Evolutionary conservation across 2,797 vertebrate genomes (phyloP), one percentile per base, ranked within the genome.

Genomic region (Anomalospiza imberbis): DNA sequence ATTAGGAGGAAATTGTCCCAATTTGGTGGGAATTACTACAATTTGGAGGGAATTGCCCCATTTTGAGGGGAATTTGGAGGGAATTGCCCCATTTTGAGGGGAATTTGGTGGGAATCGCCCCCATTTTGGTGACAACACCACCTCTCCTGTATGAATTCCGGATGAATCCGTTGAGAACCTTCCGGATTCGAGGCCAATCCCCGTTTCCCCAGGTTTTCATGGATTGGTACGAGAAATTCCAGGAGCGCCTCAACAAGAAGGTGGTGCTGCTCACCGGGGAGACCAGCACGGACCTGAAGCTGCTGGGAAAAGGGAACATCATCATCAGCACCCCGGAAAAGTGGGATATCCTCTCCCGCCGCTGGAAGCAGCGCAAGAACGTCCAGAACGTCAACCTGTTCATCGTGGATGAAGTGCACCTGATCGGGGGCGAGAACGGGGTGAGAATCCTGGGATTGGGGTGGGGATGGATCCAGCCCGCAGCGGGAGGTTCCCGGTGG

Each of bases 321-420:
- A 99, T 99, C 87, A 98, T 99, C 98, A 99, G 99, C 89, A 99
- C 99, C 14, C 99, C 99, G 0, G 99, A 99, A 93, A 99, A 99
- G 84, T 99, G 99, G 99, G 99, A 99, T 94, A 99, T 99, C 97
- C 97, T 99, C 47, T 99, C 99, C 1, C 98, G 99, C 6, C 99
- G 99, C 44, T 99, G 99, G 99, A 99, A 99, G 88, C 99, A 99
- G 95, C 98, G 99, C 94, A 99, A 99, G 97, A 99, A 99, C 0
- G 99, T 99, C 32, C 99, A 99, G 97, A 99, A 99, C 5, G 99
- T 99, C 97, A 99, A 98, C 96, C 98, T 99, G 22, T 99, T 99
- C 57, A 98, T 99, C 16, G 99, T 99, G 97, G 99, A 99, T 0
- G 99, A 99, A 97, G 98, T 99, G 22, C 99, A 99, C 86, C 99